phyloP scores from a whole-genome alignment of 2,888 invertebrate genomes.

The Spilosoma lubricipeda region DNA sequence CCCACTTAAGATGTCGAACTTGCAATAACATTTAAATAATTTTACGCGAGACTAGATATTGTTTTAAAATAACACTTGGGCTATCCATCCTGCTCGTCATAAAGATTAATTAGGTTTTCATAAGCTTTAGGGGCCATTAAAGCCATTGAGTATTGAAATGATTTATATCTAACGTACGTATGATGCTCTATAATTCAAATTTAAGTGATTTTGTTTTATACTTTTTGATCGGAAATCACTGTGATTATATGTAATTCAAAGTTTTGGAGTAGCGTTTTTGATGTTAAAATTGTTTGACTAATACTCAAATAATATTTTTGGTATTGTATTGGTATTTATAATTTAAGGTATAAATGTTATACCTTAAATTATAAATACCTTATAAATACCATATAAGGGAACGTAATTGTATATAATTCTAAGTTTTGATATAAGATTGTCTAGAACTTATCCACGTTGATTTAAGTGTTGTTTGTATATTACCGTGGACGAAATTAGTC shows the following conservation, averaged over 20 bases:
- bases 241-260: neutral
- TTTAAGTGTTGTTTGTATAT: neutral
- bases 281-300: neutral
- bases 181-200: neutral
- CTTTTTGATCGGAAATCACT: neutral
- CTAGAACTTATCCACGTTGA: neutral
- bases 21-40: slow-evolving; percentile 82
- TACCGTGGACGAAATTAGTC: neutral
- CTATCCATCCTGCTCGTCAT: slow-evolving; percentile 52
- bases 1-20: slow-evolving; percentile 72
- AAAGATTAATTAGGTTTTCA: slow-evolving; percentile 50
- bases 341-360: no score
- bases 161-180: neutral
- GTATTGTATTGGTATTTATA: no score
- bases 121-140: slow-evolving; percentile 27
- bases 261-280: neutral
- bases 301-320: no score
- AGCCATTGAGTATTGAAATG: neutral
- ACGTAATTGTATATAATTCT: neutral
- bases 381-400: no score
- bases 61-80: slow-evolving; percentile 61
- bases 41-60: slow-evolving; percentile 66
- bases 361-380: no score
- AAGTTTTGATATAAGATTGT: neutral
- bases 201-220: neutral